Evolutionary conservation across 2,797 vertebrate species (phyloP), one percentile per base, ranked within the genome.

Genomic region (Amazonetta brasiliensis): DNA sequence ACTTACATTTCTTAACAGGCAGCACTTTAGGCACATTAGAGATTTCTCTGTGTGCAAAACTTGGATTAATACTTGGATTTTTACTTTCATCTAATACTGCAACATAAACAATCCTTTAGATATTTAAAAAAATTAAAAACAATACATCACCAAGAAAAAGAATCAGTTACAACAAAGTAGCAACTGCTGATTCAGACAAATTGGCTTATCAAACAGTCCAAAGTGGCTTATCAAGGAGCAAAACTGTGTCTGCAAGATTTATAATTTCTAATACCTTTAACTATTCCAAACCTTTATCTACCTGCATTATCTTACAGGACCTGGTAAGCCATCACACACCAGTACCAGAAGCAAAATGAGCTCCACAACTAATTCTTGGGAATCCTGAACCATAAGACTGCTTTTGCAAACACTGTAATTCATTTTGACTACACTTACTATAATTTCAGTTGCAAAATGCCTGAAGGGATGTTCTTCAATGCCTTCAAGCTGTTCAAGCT

Each of bases 391-490:
- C 20, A 44, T 33, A 77, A 4, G 43, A 72, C 23, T 72, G 41
- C 16, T 55, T 91, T 60, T 72, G 58, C 86, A 89, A 62, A 43
- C 64, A 30, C 25, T 41, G 28, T 8, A 52, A 84, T 37, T 76
- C 41, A 39, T 71, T 82, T 33, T 33, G 13, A 77, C n/a, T 63
- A 28, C 73, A 97, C 97, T 98, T 97, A 99, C 99, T 98, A 99
- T 95, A 91, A 99, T 99, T 87, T 98, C 98, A 80, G 95, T 90
- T 68, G 99, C 99, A 98, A 99, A 99, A 86, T 81, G 93, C 95
- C 98, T 98, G 55, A 99, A 96, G 17, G 98, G 97, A 97, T 98
- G 97, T 80, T 97, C 96, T 95, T 97, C 96, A 82, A 97, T 91
- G 50, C 98, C 98, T 92, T 99, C 99, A 11, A 95, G 97, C 30